A percentile compares a stretch with the other conserved stretches of the same genome.
phyloP scores from a whole-genome alignment of 37 sponge, comb jelly and placozoan genomes.

The Hexactinellida sp. region DNA sequence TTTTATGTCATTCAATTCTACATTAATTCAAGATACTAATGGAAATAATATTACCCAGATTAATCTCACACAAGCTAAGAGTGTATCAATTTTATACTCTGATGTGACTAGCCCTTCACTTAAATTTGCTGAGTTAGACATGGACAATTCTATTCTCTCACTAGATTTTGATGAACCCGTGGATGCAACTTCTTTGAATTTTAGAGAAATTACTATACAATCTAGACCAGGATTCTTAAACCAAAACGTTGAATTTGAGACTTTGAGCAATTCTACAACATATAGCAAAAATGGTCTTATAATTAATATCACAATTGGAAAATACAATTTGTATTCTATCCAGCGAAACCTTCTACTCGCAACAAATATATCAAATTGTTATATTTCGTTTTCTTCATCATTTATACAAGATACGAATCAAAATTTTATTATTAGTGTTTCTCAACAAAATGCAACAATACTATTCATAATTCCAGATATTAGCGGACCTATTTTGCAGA shows the following conservation, averaged over 20 bases:
- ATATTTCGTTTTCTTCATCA: conserved; percentile 19
- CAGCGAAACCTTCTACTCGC: conserved; percentile 48
- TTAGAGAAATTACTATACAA: conserved; percentile 47
- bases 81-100: background rate
- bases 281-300: background rate
- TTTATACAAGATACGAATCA: conserved; percentile 54
- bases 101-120: background rate
- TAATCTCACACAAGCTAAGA: background rate
- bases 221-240: background rate
- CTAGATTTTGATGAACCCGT: conserved; percentile 82
- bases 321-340: conserved; percentile 25
- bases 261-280: background rate
- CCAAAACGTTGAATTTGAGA: background rate
- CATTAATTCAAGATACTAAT: background rate
- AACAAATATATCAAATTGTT: conserved; percentile 43
- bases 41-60: background rate
- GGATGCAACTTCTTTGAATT: conserved; percentile 44
- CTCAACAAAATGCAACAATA: background rate
- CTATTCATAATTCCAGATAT: background rate
- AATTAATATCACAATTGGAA: background rate
- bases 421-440: conserved; percentile 32
- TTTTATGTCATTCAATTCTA: conserved; percentile 35
- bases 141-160: conserved; percentile 32
- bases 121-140: conserved; percentile 17
- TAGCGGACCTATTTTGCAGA: background rate